phyloP scores from a whole-genome alignment of 2,797 vertebrate species.

The Lepus townsendii region DNA sequence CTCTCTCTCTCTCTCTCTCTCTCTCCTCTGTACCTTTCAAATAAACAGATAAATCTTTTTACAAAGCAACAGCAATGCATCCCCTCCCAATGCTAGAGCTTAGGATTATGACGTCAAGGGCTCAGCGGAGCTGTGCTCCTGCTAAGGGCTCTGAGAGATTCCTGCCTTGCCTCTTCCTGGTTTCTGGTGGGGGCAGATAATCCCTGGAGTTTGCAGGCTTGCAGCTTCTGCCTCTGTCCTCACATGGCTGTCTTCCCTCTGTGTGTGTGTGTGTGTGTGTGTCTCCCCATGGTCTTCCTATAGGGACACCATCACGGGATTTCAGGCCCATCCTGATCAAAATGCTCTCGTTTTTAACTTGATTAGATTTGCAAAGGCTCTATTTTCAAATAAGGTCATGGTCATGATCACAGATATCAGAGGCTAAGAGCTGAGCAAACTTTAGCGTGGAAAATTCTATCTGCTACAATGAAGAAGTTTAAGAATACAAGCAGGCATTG shows the following conservation, averaged over 20 bases:
- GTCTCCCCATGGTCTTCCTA: not conserved
- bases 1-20: too few relatives aligned
- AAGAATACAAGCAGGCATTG: not conserved
- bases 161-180: not conserved
- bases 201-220: not conserved
- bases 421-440: not conserved
- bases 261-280: not conserved
- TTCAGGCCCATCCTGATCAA: not conserved
- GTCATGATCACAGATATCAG: not conserved
- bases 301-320: not conserved
- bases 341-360: conserved; percentile 25
- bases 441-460: not conserved
- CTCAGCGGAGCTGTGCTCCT: not conserved
- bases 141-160: not conserved
- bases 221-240: not conserved
- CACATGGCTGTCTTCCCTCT: not conserved
- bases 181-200: not conserved
- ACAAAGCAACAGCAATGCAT: not conserved
- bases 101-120: not conserved
- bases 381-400: conserved; percentile 47
- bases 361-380: not conserved
- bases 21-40: too few relatives aligned
- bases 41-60: too few relatives aligned
- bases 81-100: not conserved
- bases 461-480: not conserved